Base-by-base conservation (phyloP, 2,797 vertebrate species). In the Nannoperca australis region DNA sequence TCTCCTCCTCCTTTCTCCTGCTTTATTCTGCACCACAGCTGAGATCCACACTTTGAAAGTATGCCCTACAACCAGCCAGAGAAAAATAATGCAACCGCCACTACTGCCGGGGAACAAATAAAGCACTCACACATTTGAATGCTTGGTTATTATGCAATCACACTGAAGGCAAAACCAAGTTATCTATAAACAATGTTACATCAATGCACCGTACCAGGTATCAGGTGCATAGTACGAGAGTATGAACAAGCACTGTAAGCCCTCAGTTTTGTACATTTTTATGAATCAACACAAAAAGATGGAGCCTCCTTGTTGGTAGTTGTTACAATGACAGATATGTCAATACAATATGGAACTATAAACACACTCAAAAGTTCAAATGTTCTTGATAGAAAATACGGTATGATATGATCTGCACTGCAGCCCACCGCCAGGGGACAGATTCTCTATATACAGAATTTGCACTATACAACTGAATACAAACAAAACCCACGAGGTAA, bases 21-120 rank as follows among this genome's bases (percentile, higher is more conserved):
- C 88, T 92, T 90, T 89, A 91, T 91, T 86, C 90, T 87, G 85
- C 91, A 88, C 85, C 86, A 85, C 90, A 92, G 90, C 88, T 91
- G 88, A 91, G 92, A 92, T 92, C 90, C 91, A 91, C 90, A 88
- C 91, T 91, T 90, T 92, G 88, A 91, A 93, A 92, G 81, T 75
- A 93, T 92, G 91, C 92, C 92, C 93, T 93, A 85, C 85, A 94
- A 93, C 91, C 92, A 91, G 70, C 88, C 70, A 68, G 79, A 79
- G 84, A 89, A 87, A 89, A 82, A 88, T 79, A 92, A 92, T 69
- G 61, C 86, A 83, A 85, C 84, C 82, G 77, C 85, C 64, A 86
- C 84, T 69, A 78, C 82, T 88, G 88, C 86, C 67, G 74, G 67
- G 87, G 84, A 93, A 91, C 82, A 92, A 93, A 94, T 89, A 83